Base-by-base conservation (phyloP, 2,113 vertebrate genomes). In the Plectropomus leopardus region DNA sequence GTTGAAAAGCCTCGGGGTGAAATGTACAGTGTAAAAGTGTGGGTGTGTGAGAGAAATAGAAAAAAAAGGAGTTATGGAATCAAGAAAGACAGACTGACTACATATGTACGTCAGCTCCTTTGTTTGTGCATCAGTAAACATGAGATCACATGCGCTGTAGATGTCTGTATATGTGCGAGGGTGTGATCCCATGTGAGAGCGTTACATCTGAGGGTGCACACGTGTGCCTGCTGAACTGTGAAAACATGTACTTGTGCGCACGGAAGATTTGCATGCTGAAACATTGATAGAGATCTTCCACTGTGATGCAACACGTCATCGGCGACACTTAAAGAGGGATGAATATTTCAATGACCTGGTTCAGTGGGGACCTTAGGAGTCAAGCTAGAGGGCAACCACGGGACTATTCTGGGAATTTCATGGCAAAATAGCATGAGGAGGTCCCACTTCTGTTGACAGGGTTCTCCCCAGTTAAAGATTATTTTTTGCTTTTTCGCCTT, bases 321-420 rank as follows among this genome's bases (percentile, higher is more conserved):
- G 67, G 75, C 78, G 80, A 91, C 88, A 90, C 89, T 86, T 80
- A 77, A 51, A 86, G 80, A 74, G 34, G 47, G 48, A 85, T 83
- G 72, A 86, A 94, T 92, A 92, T 93, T 91, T 91, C 65, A 92
- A 36, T 81, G 79, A 80, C 61, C 42, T 8, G 45, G 63, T 24
- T 45, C 36, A 63, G 54, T 3, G 50, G 53, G 78, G 68, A 51
- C 68, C 70, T 32, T 23, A 24, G 61, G 72, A 76, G 78, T 88
- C 76, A 81, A 78, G 45, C 76, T 86, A 16, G 9, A 72, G 71
- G 68, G 71, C 60, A 72, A 68, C 51, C 75, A 23, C 57, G 8
- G 26, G 7, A 57, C 44, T 61, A 15, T 74, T 81, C 57, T 69
- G 69, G 72, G 45, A 66, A 57, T 79, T 88, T 86, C 6, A 59